Percentiles rank a stretch among this genome's conserved stretches.
phyloP scores from a whole-genome alignment of 2,113 vertebrate species.

The Alligator mississippiensis region DNA sequence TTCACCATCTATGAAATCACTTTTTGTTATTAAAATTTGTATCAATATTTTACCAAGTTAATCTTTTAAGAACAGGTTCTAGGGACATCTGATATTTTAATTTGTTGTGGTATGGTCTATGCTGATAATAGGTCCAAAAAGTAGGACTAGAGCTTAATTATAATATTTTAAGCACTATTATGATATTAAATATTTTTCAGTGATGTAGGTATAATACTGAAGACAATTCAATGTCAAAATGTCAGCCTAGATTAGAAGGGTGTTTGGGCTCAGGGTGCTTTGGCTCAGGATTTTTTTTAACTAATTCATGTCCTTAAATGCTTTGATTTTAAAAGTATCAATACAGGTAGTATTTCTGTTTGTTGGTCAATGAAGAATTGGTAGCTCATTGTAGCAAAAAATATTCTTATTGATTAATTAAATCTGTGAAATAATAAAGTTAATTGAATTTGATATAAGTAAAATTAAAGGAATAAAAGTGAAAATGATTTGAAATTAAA shows the following conservation, averaged over 20 bases:
- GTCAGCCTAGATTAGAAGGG: slow-evolving; percentile 71
- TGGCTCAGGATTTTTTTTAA: slow-evolving; percentile 6
- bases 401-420: neutral
- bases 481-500: neutral
- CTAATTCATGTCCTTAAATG: slow-evolving; percentile 41
- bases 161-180: slow-evolving; percentile 73
- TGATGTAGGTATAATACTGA: slow-evolving; percentile 54
- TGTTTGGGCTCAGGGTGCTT: neutral
- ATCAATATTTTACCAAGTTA: slow-evolving; percentile 22
- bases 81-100: slow-evolving; percentile 58
- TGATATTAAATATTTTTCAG: slow-evolving; percentile 72
- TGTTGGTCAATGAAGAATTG: neutral
- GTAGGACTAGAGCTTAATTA: slow-evolving; percentile 44
- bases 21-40: slow-evolving; percentile 14
- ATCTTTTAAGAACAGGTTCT: slow-evolving; percentile 27
- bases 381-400: neutral
- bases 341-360: neutral
- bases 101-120: slow-evolving; percentile 56
- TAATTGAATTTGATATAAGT: neutral
- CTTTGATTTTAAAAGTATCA: slow-evolving; percentile 16
- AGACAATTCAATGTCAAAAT: slow-evolving; percentile 70
- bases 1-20: slow-evolving; percentile 16
- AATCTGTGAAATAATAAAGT: neutral
- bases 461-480: neutral
- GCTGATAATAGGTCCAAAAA: slow-evolving; percentile 62